Conservation (phyloP, 1,140 invertebrate species). For the Lordiphosa mommai region DNA sequence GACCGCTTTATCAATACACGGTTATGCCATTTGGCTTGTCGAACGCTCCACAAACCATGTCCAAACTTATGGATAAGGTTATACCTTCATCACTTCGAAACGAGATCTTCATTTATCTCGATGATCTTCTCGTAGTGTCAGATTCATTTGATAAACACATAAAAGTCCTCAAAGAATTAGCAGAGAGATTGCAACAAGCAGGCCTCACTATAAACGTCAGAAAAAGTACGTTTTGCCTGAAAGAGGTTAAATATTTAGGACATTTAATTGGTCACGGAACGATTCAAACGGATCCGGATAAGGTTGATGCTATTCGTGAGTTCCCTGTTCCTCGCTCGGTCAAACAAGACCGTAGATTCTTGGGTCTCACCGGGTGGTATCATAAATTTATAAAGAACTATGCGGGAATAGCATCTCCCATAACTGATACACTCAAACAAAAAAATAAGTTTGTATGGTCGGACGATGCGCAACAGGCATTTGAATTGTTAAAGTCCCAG, state of each 20-base stretch:
- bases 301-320: slow-evolving; percentile 37
- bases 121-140: slow-evolving; percentile 8
- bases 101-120: slow-evolving; percentile 11
- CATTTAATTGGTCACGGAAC: slow-evolving; percentile 25
- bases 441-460: slow-evolving; percentile 2
- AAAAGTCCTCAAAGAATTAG: slow-evolving; percentile 59
- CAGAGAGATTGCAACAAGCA: slow-evolving; percentile 64
- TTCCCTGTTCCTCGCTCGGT: slow-evolving; percentile 28
- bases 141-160: slow-evolving; percentile 80
- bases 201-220: slow-evolving; percentile 80
- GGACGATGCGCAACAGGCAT: neutral
- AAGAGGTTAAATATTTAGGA: slow-evolving; percentile 32
- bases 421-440: slow-evolving; percentile 16
- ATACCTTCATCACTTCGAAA: neutral
- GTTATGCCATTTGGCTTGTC: slow-evolving; percentile 4
- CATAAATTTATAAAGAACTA: slow-evolving; percentile 25
- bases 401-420: slow-evolving; percentile 7
- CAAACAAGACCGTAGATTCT: slow-evolving; percentile 17
- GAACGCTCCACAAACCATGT: neutral
- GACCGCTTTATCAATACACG: neutral
- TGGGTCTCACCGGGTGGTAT: slow-evolving; percentile 29
- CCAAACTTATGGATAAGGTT: slow-evolving; percentile 1
- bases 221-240: slow-evolving; percentile 79
- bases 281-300: slow-evolving; percentile 36
- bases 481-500: neutral